Evolutionary conservation across 2,113 vertebrate species (phyloP).

Genomic region (Brachyhypopomus occidentalis): DNA sequence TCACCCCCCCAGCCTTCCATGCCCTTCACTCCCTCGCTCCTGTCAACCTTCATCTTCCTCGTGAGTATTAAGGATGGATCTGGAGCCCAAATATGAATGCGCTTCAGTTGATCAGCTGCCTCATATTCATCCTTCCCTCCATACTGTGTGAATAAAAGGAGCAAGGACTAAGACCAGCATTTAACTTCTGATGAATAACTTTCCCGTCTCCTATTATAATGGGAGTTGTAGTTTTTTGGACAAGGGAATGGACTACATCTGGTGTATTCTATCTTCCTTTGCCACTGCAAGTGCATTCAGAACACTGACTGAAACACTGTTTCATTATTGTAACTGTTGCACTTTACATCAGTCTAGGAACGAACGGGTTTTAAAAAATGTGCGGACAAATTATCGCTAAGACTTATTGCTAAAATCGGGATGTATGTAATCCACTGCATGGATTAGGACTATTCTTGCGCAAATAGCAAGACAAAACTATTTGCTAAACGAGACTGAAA

Average conservation of each 20-base stretch:
- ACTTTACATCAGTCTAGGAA: neutral
- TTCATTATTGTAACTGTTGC: neutral
- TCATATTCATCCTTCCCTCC: neutral
- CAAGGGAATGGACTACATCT: conserved; percentile 1
- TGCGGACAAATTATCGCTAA: neutral
- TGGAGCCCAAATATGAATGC: too few relatives aligned
- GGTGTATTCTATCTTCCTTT: too few relatives aligned
- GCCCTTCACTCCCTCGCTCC: too few relatives aligned
- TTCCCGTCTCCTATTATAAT: neutral
- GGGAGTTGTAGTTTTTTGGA: neutral
- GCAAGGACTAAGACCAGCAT: neutral
- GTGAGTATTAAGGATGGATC: too few relatives aligned
- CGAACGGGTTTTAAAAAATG: conserved; percentile 6
- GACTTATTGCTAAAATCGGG: neutral
- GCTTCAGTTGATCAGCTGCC: too few relatives aligned
- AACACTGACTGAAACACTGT: neutral
- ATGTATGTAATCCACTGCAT: neutral
- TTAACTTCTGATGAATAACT: neutral
- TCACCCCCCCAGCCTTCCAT: too few relatives aligned
- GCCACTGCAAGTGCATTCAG: too few relatives aligned
- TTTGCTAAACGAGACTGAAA: neutral
- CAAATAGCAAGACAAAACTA: neutral
- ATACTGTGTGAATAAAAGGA: neutral
- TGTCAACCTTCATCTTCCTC: too few relatives aligned
- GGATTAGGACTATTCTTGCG: neutral